Percentiles rank a stretch among this genome's conserved stretches.
These are phyloP conservation scores for Phyllopteryx taeniolatus DNA, from an alignment of 2,113 vertebrate genomes.

Conservation along the genomic window DNA sequence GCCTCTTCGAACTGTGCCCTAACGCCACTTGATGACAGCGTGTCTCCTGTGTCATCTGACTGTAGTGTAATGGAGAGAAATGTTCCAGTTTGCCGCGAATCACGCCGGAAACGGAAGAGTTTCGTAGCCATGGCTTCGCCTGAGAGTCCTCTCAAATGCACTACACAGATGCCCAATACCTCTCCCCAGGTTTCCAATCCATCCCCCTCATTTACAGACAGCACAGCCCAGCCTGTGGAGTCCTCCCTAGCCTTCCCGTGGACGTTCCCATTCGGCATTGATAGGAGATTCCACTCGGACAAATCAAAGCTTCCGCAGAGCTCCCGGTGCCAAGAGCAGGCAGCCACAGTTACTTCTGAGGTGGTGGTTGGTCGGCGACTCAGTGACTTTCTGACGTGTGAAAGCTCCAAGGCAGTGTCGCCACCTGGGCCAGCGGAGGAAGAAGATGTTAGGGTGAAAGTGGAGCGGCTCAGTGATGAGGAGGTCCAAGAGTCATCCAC, in stretches of 20 bases:
- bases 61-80: slow-evolving; percentile 93
- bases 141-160: slow-evolving; percentile 90
- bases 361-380: slow-evolving; percentile 75
- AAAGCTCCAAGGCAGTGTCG: slow-evolving; percentile 81
- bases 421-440: slow-evolving; percentile 84
- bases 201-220: slow-evolving; percentile 86
- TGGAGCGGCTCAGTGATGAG: slow-evolving; percentile 93
- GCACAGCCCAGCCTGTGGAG: slow-evolving; percentile 85
- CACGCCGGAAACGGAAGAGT: slow-evolving; percentile 91
- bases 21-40: slow-evolving; percentile 87
- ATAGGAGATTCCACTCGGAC: slow-evolving; percentile 87
- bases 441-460: slow-evolving; percentile 92
- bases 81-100: slow-evolving; percentile 89
- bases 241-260: slow-evolving; percentile 95
- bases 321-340: slow-evolving; percentile 86
- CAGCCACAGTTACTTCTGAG: slow-evolving; percentile 77
- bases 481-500: slow-evolving; percentile 93
- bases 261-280: slow-evolving; percentile 96
- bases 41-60: slow-evolving; percentile 94
- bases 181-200: slow-evolving; percentile 92
- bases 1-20: slow-evolving; percentile 82
- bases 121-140: slow-evolving; percentile 89
- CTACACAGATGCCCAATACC: slow-evolving; percentile 84
- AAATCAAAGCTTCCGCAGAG: slow-evolving; percentile 90
- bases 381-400: slow-evolving; percentile 88